Percentiles rank a stretch among this genome's conserved stretches.
Evolutionary conservation across 1,140 invertebrate species (phyloP).

Genomic region (Leptinotarsa lineolata): DNA sequence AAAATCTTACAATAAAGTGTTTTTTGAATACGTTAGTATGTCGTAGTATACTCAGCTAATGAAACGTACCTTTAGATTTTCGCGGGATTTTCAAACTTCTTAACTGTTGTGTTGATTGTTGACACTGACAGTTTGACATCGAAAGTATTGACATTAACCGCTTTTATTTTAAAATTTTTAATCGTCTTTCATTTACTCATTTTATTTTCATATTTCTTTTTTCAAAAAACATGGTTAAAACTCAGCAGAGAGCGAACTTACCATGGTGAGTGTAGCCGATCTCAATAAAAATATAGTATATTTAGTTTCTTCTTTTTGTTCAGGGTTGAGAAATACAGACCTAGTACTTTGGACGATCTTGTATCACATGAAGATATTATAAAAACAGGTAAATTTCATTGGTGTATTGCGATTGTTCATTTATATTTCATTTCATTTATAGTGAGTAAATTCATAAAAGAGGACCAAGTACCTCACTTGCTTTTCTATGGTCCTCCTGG

Average conservation of each 20-base stretch:
- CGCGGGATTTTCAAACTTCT: too few relatives aligned
- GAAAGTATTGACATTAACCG: too few relatives aligned
- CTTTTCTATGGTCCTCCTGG: slow-evolving; percentile 98
- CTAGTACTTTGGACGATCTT: slow-evolving; percentile 85
- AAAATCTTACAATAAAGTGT: too few relatives aligned
- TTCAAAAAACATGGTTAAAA: slow-evolving; percentile 33
- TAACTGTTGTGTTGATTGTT: too few relatives aligned
- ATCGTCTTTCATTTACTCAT: too few relatives aligned
- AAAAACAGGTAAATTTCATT: slow-evolving; percentile 79
- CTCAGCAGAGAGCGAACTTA: slow-evolving; percentile 33
- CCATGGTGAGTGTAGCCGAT: slow-evolving; percentile 39
- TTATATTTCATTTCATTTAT: slow-evolving; percentile 47
- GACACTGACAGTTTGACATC: too few relatives aligned
- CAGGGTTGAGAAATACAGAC: slow-evolving; percentile 99
- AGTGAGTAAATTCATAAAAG: slow-evolving; percentile 93
- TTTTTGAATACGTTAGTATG: too few relatives aligned
- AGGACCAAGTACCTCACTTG: slow-evolving; percentile 93
- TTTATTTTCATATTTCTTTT: too few relatives aligned
- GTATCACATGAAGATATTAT: slow-evolving; percentile 98
- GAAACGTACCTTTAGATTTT: too few relatives aligned
- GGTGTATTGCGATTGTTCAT: background rate
- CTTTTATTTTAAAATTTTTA: too few relatives aligned
- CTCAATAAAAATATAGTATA: background rate
- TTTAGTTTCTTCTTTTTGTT: slow-evolving; percentile 41
- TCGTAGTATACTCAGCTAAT: too few relatives aligned